Conservation (phyloP, 2,888 invertebrate genomes). For the Caenorhabditis sinica region DNA sequence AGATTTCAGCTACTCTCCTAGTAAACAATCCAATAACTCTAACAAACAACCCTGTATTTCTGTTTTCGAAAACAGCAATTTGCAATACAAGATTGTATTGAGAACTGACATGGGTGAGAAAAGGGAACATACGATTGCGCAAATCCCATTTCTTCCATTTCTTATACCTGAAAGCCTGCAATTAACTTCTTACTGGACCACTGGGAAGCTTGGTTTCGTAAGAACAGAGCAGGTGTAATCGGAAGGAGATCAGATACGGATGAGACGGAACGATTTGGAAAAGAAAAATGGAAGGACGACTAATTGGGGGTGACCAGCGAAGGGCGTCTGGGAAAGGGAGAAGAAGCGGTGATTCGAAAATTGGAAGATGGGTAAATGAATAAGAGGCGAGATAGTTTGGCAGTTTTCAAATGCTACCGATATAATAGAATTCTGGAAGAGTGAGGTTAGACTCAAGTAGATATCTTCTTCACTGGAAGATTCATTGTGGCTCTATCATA, state of each 20-base stretch:
- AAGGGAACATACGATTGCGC: slow-evolving; percentile 14
- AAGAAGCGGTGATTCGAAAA: slow-evolving; percentile 42
- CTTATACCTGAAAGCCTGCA: slow-evolving; percentile 26
- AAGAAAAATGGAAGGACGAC: slow-evolving; percentile 4
- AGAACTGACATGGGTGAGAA: neutral
- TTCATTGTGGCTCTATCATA: no score
- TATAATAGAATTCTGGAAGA: no score
- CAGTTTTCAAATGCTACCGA: neutral
- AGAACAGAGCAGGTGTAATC: slow-evolving; percentile 33
- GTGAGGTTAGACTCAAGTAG: no score
- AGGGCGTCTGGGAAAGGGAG: neutral
- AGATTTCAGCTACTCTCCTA: no score
- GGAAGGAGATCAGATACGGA: slow-evolving; percentile 28
- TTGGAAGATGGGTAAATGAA: slow-evolving; percentile 16
- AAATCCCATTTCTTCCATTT: neutral
- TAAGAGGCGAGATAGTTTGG: neutral
- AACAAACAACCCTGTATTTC: neutral
- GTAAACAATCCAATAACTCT: neutral
- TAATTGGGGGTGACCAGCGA: slow-evolving; percentile 29
- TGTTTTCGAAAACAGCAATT: slow-evolving; percentile 2
- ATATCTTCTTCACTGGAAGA: no score
- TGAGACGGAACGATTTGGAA: neutral
- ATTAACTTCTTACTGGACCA: slow-evolving; percentile 37
- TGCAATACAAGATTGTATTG: slow-evolving; percentile 4
- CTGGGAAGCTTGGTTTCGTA: slow-evolving; percentile 15